Percentiles rank a stretch among this genome's conserved stretches.
phyloP scores from a whole-genome alignment of 2,113 vertebrate genomes.

The Sphyrna mokarran region DNA sequence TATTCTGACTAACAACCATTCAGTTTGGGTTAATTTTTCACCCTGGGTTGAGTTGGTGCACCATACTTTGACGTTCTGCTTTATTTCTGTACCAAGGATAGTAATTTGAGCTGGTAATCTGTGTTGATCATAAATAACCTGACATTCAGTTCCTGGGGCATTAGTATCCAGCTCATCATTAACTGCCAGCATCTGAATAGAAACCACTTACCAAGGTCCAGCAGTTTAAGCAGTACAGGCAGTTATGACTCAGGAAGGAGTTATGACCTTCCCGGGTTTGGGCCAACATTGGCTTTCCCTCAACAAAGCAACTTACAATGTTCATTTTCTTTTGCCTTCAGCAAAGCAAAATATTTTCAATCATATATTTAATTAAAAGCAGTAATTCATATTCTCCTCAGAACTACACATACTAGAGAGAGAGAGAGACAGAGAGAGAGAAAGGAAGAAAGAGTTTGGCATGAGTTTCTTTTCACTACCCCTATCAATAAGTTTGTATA shows the following conservation, averaged over 20 bases:
- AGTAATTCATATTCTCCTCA: not conserved
- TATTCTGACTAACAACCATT: not conserved
- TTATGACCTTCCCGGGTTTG: not conserved
- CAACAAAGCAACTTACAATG: not conserved
- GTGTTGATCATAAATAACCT: conserved; percentile 8
- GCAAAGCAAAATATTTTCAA: conserved; percentile 6
- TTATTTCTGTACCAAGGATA: not conserved
- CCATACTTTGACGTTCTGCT: too few species aligned
- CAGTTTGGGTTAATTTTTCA: not conserved
- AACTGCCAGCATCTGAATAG: conserved; percentile 6
- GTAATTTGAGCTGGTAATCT: not conserved
- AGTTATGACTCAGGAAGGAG: conserved; percentile 9
- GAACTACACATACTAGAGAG: not conserved
- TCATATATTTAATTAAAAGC: not conserved
- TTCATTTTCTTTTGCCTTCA: not conserved
- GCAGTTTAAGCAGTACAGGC: not conserved
- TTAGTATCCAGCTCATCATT: not conserved
- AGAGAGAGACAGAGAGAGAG: not conserved
- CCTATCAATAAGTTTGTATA: not conserved
- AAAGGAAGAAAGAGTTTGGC: too few species aligned
- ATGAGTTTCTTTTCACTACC: not conserved
- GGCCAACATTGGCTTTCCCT: not conserved
- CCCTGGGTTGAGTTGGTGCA: not conserved
- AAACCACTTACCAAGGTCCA: conserved; percentile 6
- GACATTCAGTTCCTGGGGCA: not conserved